Evolutionary conservation across 2,797 vertebrate genomes (phyloP), one percentile per base, ranked within the genome.

Genomic region (Eptatretus atami): DNA sequence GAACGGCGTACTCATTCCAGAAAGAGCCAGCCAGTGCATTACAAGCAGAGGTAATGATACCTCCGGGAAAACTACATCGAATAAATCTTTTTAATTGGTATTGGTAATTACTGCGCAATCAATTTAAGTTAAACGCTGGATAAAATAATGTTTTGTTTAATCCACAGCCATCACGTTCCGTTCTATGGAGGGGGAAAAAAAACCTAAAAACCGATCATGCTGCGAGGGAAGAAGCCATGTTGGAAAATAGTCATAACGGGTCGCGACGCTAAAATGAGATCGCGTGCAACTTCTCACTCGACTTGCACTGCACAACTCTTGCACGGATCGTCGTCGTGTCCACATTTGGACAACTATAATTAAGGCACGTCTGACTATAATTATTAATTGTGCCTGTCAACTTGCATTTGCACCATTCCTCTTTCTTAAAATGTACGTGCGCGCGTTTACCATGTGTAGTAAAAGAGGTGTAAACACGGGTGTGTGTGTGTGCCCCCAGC

Each of bases 391-490:
- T n/a, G 57, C 12, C 57, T 61, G 57, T 61, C 57, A 61, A 61
- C n/a, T n/a, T 25, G n/a, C 57, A n/a, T n/a, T 61, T 61, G 57
- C 57, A 10, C 25, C n/a, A 24, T 25, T n/a, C 3, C 25, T n/a
- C 12, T 25, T n/a, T n/a, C 57, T 61, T 12, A 24, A 60, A 61
- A 61, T 12, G 57, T 61, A 24, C 57, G 57, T 19, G 14, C 25
- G 8, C 31, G 31, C 31, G 31, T 44, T 44, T 44, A 44, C 31
- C 31, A 44, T 44, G 31, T 44, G 53, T 53, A 65, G 11, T 13
- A 19, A 25, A 52, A 64, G 63, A 65, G 52, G 53, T 65, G 61
- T 52, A 52, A 63, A 65, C 61, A 65, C 53, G 61, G n/a, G 52
- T 52, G 25, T 44, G 31, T 44, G 31, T 8, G 31, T 15, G 25